Evolutionary conservation across 2,113 vertebrate genomes (phyloP).

Genomic region (Dasyurus viverrinus): DNA sequence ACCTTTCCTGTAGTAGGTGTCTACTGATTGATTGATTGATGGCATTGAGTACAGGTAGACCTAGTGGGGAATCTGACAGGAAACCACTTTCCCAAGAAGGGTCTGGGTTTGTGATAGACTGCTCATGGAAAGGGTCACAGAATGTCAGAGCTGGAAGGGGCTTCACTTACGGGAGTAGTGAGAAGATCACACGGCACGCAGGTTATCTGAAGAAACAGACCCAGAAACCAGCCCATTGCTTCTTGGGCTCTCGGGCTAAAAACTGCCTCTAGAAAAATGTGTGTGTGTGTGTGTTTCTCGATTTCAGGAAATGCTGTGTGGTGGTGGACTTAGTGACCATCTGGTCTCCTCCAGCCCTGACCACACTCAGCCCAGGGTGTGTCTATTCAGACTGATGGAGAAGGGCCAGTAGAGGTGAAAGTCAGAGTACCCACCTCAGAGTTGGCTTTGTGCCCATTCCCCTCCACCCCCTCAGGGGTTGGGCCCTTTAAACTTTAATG

Average conservation of each 20-base stretch:
- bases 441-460: slow-evolving; percentile 40
- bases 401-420: neutral
- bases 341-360: neutral
- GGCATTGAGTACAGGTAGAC: neutral
- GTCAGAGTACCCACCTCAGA: neutral
- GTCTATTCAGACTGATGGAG: neutral
- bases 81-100: neutral
- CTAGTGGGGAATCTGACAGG: neutral
- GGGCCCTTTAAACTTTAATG: slow-evolving; percentile 77
- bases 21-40: neutral
- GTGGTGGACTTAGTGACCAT: neutral
- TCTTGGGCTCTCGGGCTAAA: neutral
- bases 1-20: neutral
- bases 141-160: neutral
- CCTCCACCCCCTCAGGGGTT: slow-evolving; percentile 50
- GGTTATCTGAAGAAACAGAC: neutral
- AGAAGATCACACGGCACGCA: neutral
- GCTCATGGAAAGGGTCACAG: neutral
- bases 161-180: neutral
- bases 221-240: neutral
- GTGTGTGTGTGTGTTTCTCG: neutral
- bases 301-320: neutral
- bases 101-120: neutral
- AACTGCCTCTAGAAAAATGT: neutral
- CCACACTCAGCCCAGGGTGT: neutral